These are phyloP conservation scores for Nannospalax galili DNA, from an alignment of 2,113 vertebrate species.

Conservation along the genomic window DNA sequence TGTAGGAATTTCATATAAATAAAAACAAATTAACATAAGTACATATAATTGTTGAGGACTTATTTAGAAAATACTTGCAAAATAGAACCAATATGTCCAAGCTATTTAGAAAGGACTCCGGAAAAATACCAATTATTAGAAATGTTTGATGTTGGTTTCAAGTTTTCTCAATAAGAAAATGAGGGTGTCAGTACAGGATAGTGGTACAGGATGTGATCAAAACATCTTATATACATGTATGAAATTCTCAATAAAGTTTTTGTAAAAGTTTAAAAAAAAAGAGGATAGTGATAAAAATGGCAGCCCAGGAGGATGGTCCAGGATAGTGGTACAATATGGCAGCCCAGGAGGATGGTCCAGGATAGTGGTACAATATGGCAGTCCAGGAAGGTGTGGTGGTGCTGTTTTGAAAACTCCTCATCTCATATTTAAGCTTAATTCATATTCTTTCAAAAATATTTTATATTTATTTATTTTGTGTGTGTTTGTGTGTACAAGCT, in stretches of 20 bases:
- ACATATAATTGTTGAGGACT: background rate
- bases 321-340: too few relatives aligned
- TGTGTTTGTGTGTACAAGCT: background rate
- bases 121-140: constrained; percentile 13
- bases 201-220: accelerated
- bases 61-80: constrained; percentile 73
- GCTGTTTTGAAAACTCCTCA: too few relatives aligned
- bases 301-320: too few relatives aligned
- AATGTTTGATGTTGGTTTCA: background rate
- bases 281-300: too few relatives aligned
- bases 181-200: background rate
- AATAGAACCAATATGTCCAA: constrained; percentile 16
- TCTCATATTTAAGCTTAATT: background rate
- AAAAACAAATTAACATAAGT: constrained; percentile 41
- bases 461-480: background rate
- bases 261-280: too few relatives aligned
- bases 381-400: too few relatives aligned
- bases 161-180: background rate
- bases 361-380: too few relatives aligned
- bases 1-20: constrained; percentile 43
- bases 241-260: too few relatives aligned
- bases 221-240: too few relatives aligned
- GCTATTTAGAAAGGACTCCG: background rate
- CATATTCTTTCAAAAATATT: background rate
- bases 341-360: too few relatives aligned